Evolutionary conservation across 2,888 invertebrate species (phyloP).

Genomic region (Cacoxenus indagator): DNA sequence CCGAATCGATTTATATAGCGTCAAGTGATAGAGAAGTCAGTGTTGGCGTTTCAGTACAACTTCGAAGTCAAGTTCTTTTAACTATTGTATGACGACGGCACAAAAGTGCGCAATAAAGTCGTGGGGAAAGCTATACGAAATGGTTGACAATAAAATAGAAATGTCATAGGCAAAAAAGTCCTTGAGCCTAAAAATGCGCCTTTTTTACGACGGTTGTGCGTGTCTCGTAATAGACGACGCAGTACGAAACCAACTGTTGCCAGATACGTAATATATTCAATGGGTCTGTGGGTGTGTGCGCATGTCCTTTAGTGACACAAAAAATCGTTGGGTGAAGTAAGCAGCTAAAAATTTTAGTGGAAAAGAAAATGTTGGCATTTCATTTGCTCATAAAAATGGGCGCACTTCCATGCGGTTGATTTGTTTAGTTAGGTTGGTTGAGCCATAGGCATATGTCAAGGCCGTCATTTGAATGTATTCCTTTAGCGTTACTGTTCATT

Average conservation of each 20-base stretch:
- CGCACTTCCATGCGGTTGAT: not conserved
- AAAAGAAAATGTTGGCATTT: not conserved
- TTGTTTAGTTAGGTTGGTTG: not conserved
- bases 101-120: not conserved
- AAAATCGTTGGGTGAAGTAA: too few species aligned
- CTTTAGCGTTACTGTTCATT: too few species aligned
- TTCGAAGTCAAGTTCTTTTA: not conserved
- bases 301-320: not conserved
- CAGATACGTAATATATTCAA: not conserved
- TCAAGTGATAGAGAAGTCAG: not conserved
- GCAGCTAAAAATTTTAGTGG: not conserved
- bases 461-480: not conserved
- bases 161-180: not conserved
- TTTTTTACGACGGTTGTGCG: constrained; percentile 15
- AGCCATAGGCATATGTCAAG: not conserved
- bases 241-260: constrained; percentile 15
- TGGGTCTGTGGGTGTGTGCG: not conserved
- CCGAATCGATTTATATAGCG: not conserved
- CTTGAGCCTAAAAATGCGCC: constrained; percentile 1
- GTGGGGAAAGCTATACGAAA: not conserved
- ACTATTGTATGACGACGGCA: not conserved
- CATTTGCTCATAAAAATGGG: not conserved
- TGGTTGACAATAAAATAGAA: not conserved
- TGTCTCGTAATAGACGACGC: not conserved
- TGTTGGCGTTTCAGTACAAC: not conserved